Percentiles rank a stretch among this genome's conserved stretches.
phyloP scores from a whole-genome alignment of 2,797 vertebrate genomes.

The Coreius guichenoti region DNA sequence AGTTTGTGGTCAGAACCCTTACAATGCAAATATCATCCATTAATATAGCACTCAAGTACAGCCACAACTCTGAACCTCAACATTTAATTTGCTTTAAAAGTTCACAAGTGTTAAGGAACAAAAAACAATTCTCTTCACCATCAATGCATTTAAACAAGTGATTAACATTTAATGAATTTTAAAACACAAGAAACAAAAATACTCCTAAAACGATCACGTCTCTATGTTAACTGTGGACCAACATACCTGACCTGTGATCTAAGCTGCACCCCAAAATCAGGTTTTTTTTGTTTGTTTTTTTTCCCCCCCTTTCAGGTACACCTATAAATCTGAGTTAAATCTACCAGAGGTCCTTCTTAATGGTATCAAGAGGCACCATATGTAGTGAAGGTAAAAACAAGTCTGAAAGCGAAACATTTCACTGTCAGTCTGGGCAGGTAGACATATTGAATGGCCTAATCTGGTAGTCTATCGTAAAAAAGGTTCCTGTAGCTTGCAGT shows the following conservation, averaged over 20 bases:
- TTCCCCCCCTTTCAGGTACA: neutral
- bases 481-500: slow-evolving; percentile 26
- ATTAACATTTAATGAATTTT: slow-evolving; percentile 49
- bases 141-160: slow-evolving; percentile 52
- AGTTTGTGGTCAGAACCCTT: slow-evolving; percentile 31
- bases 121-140: slow-evolving; percentile 41
- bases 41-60: slow-evolving; percentile 51
- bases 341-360: slow-evolving; percentile 32
- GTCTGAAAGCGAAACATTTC: slow-evolving; percentile 46
- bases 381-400: slow-evolving; percentile 29
- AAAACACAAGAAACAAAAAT: slow-evolving; percentile 11
- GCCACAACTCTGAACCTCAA: slow-evolving; percentile 38
- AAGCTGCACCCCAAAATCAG: neutral
- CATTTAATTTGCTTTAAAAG: slow-evolving; percentile 50
- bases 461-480: slow-evolving; percentile 31
- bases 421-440: slow-evolving; percentile 46
- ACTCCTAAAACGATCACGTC: slow-evolving; percentile 44
- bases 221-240: slow-evolving; percentile 24
- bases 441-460: slow-evolving; percentile 39
- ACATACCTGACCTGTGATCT: slow-evolving; percentile 12
- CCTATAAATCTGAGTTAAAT: slow-evolving; percentile 27
- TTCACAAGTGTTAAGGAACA: slow-evolving; percentile 50
- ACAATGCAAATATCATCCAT: slow-evolving; percentile 52
- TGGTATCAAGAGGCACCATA: slow-evolving; percentile 41
- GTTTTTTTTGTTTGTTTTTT: no score